Evolutionary conservation across 2,888 invertebrate genomes (phyloP), one percentile per base, ranked within the genome.

Genomic region (Amblyjoppa proteus): DNA sequence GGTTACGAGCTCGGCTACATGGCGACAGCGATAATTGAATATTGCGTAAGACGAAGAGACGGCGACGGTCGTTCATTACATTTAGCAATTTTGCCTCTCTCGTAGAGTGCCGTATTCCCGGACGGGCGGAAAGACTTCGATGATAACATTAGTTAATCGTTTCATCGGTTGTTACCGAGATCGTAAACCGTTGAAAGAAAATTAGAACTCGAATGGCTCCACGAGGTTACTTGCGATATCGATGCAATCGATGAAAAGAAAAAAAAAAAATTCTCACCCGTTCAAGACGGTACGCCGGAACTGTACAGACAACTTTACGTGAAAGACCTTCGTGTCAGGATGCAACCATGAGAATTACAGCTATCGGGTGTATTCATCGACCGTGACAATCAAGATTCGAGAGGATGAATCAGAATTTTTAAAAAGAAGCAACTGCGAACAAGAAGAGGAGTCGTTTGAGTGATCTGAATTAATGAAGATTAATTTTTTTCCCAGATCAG

Each of bases 51-150:
- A 88, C 82, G 87, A 82, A 83, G 80, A 75, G 82, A 84, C 61
- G 84, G 86, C 85, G 84, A 88, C 83, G 86, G 86, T 90, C 89
- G 87, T 41, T 85, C 88, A 87, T 88, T 88, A 90, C 86, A 85
- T 91, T 90, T 89, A 87, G 71, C 70, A 66, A 79, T 69, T 73
- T 25, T 16, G 64, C 56, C 49, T 74, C 20, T 49, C 70, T 64
- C 45, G 53, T 11, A 41, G 66, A 13, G 45, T 1, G 58, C 31
- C 3, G 70, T 56, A 41, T 61, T 61, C 20, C 9, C 38, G 38
- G 76, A 34, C 49, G 28, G 31, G 51, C 53, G 51, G 9, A 41
- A 76, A 66, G 34, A 66, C 31, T 49, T 61, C 74, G 61, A 75
- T 49, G 74, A 75, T 75, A 45, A 64, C 20, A 6, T 31, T 49